phyloP scores from a whole-genome alignment of 1,140 invertebrate species.

The Atta colombica region DNA sequence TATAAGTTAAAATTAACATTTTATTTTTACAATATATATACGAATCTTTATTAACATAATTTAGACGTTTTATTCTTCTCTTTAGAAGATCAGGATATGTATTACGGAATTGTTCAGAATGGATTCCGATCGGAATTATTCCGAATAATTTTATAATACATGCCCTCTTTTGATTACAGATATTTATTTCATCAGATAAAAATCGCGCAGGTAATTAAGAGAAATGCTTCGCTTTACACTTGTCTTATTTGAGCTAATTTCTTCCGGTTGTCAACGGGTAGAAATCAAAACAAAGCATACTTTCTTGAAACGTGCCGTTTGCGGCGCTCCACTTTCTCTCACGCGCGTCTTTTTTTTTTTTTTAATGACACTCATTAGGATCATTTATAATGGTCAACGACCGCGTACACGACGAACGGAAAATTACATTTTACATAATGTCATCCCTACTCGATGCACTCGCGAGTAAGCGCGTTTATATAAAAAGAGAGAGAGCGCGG shows the following conservation, averaged over 20 bases:
- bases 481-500: constrained; percentile 73
- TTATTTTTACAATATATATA: no score
- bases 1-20: no score
- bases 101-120: no score
- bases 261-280: constrained; percentile 34
- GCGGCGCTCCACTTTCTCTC: constrained; percentile 75
- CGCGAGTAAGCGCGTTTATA: constrained; percentile 46
- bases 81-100: background rate
- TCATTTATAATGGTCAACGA: constrained; percentile 64
- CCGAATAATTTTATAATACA: no score
- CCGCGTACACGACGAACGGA: constrained; percentile 42
- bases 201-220: background rate
- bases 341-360: constrained; percentile 68
- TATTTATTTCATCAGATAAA: background rate
- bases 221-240: background rate
- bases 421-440: constrained; percentile 75
- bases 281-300: constrained; percentile 74
- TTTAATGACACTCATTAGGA: constrained; percentile 74
- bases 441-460: constrained; percentile 16
- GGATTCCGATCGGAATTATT: no score
- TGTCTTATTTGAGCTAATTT: constrained; percentile 8
- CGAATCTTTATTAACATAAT: background rate
- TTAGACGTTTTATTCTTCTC: background rate
- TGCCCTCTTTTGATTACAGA: background rate
- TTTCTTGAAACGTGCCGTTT: constrained; percentile 67